Percentiles rank a stretch among this genome's conserved stretches.
Conservation (phyloP, 2,888 invertebrate species). For the Dicranocentrus wangi region DNA sequence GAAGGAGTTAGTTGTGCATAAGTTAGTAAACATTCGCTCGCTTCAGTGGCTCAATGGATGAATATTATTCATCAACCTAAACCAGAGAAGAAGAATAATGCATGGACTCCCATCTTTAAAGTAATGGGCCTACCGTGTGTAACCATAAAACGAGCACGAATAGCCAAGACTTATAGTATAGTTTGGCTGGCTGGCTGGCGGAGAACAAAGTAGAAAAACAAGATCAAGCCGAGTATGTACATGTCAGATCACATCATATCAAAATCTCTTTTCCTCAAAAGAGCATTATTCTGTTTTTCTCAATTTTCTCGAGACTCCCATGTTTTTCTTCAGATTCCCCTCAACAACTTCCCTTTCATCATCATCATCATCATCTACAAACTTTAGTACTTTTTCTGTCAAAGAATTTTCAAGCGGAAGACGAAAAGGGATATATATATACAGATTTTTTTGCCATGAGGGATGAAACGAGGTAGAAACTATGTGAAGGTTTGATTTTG, state of each 20-base stretch:
- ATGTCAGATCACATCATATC: slow-evolving; percentile 59
- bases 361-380: not conserved
- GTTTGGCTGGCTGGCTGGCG: too few relatives aligned
- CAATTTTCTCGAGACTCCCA: not conserved
- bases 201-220: slow-evolving; percentile 52
- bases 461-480: not conserved
- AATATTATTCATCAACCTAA: slow-evolving; percentile 54
- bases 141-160: not conserved
- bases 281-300: slow-evolving; percentile 39
- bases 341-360: not conserved
- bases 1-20: slow-evolving; percentile 56
- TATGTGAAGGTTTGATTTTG: not conserved
- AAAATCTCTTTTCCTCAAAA: slow-evolving; percentile 45
- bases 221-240: slow-evolving; percentile 50
- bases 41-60: slow-evolving; percentile 42
- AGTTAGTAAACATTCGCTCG: slow-evolving; percentile 56
- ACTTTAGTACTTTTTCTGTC: not conserved
- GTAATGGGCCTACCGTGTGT: not conserved
- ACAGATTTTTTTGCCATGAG: slow-evolving; percentile 23
- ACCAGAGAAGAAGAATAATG: slow-evolving; percentile 22
- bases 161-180: not conserved
- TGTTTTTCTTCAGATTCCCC: slow-evolving; percentile 29
- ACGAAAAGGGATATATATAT: slow-evolving; percentile 18
- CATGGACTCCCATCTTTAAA: slow-evolving; percentile 20
- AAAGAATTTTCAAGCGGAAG: slow-evolving; percentile 25